These are phyloP conservation scores for Ectobius pallidus DNA, from an alignment of 2,888 invertebrate species.

Conservation along the genomic window DNA sequence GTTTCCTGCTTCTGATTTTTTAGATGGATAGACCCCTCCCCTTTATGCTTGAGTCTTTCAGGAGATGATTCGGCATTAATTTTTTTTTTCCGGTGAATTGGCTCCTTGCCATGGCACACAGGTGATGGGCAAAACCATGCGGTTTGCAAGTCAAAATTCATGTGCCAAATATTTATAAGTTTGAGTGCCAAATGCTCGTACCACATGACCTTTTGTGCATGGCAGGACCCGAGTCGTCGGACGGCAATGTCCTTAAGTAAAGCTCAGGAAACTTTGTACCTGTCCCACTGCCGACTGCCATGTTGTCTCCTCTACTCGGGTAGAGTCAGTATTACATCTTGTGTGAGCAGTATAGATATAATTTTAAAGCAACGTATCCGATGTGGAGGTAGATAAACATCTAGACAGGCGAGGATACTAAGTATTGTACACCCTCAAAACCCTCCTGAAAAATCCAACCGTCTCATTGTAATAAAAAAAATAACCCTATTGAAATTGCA, in stretches of 20 bases:
- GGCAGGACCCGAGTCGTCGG: conserved; percentile 1
- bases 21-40: not conserved
- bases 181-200: conserved; percentile 8
- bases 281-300: conserved; percentile 1
- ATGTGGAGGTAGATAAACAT: not conserved
- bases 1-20: not conserved
- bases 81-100: not conserved
- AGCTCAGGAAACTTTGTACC: conserved; percentile 25
- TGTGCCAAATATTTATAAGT: conserved; percentile 9
- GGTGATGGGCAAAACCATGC: conserved; percentile 14
- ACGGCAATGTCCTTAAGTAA: not conserved
- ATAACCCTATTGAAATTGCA: conserved; percentile 8
- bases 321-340: no score
- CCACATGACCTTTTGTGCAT: not conserved
- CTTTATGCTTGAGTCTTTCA: not conserved
- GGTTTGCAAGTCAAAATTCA: conserved; percentile 18
- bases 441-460: conserved; percentile 22
- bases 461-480: conserved; percentile 2
- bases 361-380: not conserved
- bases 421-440: conserved; percentile 11
- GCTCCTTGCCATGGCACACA: not conserved
- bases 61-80: not conserved
- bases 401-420: not conserved
- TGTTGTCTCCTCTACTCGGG: not conserved
- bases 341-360: not conserved